Evolutionary conservation across 2,797 vertebrate species (phyloP).

Genomic region (Dermochelys coriacea): DNA sequence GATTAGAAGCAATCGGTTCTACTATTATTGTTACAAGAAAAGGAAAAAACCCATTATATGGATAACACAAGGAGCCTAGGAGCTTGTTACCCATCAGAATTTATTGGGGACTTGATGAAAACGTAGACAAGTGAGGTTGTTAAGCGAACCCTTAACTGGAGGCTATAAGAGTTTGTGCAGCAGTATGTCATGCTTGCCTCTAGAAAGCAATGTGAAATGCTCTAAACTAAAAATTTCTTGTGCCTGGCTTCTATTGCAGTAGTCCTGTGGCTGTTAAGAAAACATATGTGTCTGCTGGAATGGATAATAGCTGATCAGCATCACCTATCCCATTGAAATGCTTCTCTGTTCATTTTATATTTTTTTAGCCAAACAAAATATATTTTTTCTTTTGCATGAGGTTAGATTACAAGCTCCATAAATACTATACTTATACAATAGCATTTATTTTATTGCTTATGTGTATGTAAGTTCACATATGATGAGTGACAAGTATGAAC

Average conservation of each 20-base stretch:
- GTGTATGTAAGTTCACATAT: constrained; percentile 36
- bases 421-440: constrained; percentile 66
- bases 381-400: constrained; percentile 78
- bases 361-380: constrained; percentile 74
- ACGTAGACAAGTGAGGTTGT: constrained; percentile 79
- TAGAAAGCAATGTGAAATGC: constrained; percentile 70
- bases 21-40: constrained; percentile 63
- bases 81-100: constrained; percentile 77
- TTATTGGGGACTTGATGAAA: constrained; percentile 78
- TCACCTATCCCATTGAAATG: constrained; percentile 75
- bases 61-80: constrained; percentile 64
- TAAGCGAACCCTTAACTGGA: constrained; percentile 77
- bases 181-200: constrained; percentile 74
- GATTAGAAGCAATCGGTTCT: constrained; percentile 60
- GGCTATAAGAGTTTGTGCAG: constrained; percentile 77
- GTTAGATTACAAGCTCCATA: constrained; percentile 70
- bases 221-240: constrained; percentile 70
- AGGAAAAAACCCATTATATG: constrained; percentile 46
- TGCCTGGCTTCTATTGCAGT: constrained; percentile 70
- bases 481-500: constrained; percentile 6
- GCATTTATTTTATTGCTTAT: constrained; percentile 62
- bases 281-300: constrained; percentile 75
- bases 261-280: constrained; percentile 70
- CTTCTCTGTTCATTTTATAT: constrained; percentile 74
- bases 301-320: constrained; percentile 81